Evolutionary conservation across 2,888 invertebrate genomes (phyloP), one percentile per base, ranked within the genome.

Genomic region (Caenorhabditis drosophilae): DNA sequence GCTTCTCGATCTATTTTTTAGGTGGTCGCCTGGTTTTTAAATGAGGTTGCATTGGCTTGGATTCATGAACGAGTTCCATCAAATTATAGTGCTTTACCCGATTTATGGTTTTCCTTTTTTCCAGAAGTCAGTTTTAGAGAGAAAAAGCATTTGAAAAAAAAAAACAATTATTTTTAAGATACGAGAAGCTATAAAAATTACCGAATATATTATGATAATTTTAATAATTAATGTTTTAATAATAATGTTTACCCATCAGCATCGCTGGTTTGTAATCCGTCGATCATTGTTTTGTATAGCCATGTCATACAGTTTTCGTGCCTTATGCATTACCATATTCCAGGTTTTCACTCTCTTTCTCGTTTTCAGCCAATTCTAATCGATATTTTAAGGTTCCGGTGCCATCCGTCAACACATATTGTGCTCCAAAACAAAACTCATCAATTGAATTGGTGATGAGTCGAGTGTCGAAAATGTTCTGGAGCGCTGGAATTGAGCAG

Each of bases 61-160:
- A 71, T 82, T 27, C 82, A 82, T 57, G 82, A 82, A 49, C 59
- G 75, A 36, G 81, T 82, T 11, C 82, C 82, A 0, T 26, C 74
- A 16, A 59, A 74, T 23, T 47, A 57, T 12, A 48, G 56, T 7
- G 82, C 82, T 9, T 72, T 82, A 9, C 82, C 82, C 15, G 82
- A 82, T 46, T 47, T 79, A 9, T 82, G 75, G 61, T 82, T 81
- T 67, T 59, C 67, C 15, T 40, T 73, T 20, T 79, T 81, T 58
- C 80, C 81, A 1, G 81, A 81, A 59, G 67, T 68, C 31, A 4
- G 22, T 12, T 35, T 54, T n/a, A 3, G 12, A 26, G 12, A 25
- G 50, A 50, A 31, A 18, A 15, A 9, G 9, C 4, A n/a, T 45
- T 44, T 22, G n/a, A 31, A 15, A 18, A 20, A 31, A 45, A 45